Conservation (phyloP, 2,888 invertebrate species). For the Brachyptera putata region DNA sequence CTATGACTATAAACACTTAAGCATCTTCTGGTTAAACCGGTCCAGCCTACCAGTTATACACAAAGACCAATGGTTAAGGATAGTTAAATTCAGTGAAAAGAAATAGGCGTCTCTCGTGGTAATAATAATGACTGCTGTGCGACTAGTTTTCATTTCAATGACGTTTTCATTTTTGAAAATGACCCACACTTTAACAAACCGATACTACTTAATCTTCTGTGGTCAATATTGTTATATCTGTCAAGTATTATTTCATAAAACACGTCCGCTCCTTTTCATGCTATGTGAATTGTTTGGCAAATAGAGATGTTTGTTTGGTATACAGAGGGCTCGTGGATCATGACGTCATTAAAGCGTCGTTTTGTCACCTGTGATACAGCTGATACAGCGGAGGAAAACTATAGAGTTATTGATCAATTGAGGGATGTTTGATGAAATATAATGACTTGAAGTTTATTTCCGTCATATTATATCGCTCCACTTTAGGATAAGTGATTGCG, state of each 20-base stretch:
- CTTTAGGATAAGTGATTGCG: too few species aligned
- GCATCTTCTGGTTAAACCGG: slow-evolving; percentile 19
- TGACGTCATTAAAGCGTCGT: too few species aligned
- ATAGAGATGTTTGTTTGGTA: too few species aligned
- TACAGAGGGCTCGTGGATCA: too few species aligned
- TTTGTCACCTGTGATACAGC: too few species aligned
- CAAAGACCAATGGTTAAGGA: slow-evolving; percentile 1
- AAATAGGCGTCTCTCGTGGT: background rate
- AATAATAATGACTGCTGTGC: slow-evolving; percentile 12
- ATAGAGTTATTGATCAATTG: too few species aligned
- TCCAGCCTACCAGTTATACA: background rate
- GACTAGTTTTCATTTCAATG: background rate
- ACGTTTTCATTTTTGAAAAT: slow-evolving; percentile 4
- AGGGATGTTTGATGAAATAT: too few species aligned
- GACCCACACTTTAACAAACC: background rate
- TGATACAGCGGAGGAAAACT: too few species aligned
- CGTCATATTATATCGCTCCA: too few species aligned
- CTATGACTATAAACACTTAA: slow-evolving; percentile 8
- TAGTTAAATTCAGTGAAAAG: slow-evolving; percentile 16
- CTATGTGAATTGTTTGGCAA: too few species aligned
- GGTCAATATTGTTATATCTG: slow-evolving; percentile 12
- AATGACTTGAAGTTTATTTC: too few species aligned
- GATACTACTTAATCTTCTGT: background rate
- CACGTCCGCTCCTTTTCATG: slow-evolving; percentile 16
- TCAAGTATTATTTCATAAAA: slow-evolving; percentile 2